Percentiles rank a stretch among this genome's conserved stretches.
These are phyloP conservation scores for Nanorana parkeri DNA, from an alignment of 2,113 vertebrate genomes.

Conservation along the genomic window DNA sequence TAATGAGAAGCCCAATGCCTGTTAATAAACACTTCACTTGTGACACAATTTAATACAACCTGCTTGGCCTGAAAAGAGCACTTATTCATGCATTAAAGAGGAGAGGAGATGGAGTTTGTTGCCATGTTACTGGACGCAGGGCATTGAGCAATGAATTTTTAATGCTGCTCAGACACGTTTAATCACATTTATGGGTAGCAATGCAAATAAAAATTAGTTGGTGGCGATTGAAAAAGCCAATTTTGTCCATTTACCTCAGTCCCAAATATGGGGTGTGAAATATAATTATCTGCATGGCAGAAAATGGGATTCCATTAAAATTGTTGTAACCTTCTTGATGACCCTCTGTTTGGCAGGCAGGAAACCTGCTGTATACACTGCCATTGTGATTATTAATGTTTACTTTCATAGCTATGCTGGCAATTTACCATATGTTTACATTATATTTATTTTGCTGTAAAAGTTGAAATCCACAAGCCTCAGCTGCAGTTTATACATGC, in stretches of 20 bases:
- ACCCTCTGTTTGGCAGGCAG: no score
- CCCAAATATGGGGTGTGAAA: conserved; percentile 17
- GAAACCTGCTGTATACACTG: no score
- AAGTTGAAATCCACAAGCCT: no score
- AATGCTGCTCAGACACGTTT: conserved; percentile 44
- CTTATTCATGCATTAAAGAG: conserved; percentile 43
- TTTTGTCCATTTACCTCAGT: conserved; percentile 25
- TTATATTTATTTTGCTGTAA: no score
- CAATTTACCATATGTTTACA: no score
- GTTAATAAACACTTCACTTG: conserved; percentile 46
- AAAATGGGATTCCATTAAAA: background rate
- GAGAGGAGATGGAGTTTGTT: conserved; percentile 36
- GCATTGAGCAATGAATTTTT: conserved; percentile 42
- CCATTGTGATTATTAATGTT: no score
- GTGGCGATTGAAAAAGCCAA: conserved; percentile 21
- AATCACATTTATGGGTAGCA: conserved; percentile 16
- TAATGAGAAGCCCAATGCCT: conserved; percentile 24
- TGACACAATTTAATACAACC: conserved; percentile 26
- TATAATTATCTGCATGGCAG: background rate
- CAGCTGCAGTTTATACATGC: no score
- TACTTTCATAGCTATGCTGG: no score
- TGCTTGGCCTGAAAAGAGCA: conserved; percentile 30
- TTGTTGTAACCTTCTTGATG: background rate
- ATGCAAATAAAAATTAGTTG: conserved; percentile 40
- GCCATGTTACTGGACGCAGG: conserved; percentile 25